These are phyloP conservation scores for Serilophus lunatus DNA, from an alignment of 2,113 vertebrate genomes.

Conservation along the genomic window DNA sequence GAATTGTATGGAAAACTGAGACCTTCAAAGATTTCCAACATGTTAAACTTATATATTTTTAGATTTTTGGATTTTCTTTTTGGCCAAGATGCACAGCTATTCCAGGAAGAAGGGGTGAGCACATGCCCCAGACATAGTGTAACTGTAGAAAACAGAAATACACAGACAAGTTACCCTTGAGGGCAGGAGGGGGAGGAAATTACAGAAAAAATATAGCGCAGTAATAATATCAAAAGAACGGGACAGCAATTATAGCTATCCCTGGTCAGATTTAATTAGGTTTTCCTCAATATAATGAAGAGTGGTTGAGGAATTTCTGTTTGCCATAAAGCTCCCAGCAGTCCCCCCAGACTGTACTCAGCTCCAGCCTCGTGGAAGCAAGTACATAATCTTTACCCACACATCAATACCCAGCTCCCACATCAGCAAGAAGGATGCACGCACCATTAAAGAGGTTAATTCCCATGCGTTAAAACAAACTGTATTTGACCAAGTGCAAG, in stretches of 20 bases:
- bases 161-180: background rate
- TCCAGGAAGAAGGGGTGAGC: background rate
- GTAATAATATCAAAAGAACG: conserved; percentile 45
- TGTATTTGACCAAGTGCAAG: conserved; percentile 41
- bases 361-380: conserved; percentile 49
- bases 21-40: background rate
- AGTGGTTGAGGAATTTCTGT: conserved; percentile 49
- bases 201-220: conserved; percentile 19
- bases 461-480: background rate
- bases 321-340: conserved; percentile 59
- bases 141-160: conserved; percentile 38
- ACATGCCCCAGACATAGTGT: background rate
- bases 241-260: conserved; percentile 47
- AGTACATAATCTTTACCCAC: conserved; percentile 58
- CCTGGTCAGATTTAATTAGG: conserved; percentile 62
- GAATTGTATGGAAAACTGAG: background rate
- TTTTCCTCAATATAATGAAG: conserved; percentile 19
- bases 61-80: background rate
- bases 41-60: background rate
- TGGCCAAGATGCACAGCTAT: background rate
- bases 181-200: conserved; percentile 15
- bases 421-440: conserved; percentile 52
- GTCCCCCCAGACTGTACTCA: conserved; percentile 42
- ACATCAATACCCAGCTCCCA: conserved; percentile 31
- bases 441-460: conserved; percentile 52